Base-by-base conservation (phyloP, 2,888 invertebrate genomes). In the Netelia virgata region DNA sequence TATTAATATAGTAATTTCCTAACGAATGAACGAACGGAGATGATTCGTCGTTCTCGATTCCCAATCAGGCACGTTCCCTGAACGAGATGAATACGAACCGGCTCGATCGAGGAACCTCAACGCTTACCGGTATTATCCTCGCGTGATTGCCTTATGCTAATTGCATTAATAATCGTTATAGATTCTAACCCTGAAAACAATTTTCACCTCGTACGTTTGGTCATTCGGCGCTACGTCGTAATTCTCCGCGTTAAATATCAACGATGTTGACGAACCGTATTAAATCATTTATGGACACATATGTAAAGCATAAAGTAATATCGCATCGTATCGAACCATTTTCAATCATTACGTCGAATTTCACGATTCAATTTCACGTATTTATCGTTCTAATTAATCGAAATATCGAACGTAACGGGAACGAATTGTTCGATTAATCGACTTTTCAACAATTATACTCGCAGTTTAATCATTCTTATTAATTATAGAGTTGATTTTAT, bases 31-130 rank as follows among this genome's bases (percentile, higher is more conserved):
- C 64, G 41, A 28, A 53, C 41, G 59, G 36, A 18, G 66, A 28
- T 11, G 43, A 43, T 18, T 14, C 61, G 64, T 70, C 55, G 64
- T 57, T 72, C 64, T 28, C 43, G 16, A 36, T 63, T 63, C 57
- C 57, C 43, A 41, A 36, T 72, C 36, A 57, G 72, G 47, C 66
- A 66, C 59, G 64, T 55, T 55, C 18, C 1, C 18, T 5, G n/a
- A 55, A 14, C 16, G 55, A 16, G 55, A 16, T n/a, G 9, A 2
- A n/a, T 55, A n/a, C 8, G 55, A 55, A 55, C 18, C 16, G 16
- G 6, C 18, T 55, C 55, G 3, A 55, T 55, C 16, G n/a, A n/a
- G n/a, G 55, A n/a, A 55, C 1, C 55, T 55, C 18, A 55, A 55
- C 55, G 18, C 5, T 55, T 18, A n/a, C 55, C 8, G 2, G 18